A percentile compares a stretch with the other conserved stretches of the same genome.
phyloP scores from a whole-genome alignment of 2,113 vertebrate species.

The Cacatua alba region DNA sequence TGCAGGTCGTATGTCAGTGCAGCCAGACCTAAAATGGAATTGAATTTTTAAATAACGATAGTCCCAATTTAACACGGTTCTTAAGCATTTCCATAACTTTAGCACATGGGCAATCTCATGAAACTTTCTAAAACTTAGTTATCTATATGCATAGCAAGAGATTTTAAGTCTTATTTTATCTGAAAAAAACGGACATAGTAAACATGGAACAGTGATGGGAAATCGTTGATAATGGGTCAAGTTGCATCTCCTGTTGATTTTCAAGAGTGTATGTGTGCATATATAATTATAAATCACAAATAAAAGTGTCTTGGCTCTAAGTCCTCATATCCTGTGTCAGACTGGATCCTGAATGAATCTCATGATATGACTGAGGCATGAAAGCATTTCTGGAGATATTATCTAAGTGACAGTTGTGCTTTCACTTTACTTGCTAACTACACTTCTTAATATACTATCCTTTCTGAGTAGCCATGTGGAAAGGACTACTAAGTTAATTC shows the following conservation, averaged over 20 bases:
- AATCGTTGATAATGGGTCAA: neutral
- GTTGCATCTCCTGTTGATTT: constrained; percentile 18
- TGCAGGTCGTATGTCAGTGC: neutral
- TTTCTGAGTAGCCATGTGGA: neutral
- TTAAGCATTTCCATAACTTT: neutral
- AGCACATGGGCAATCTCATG: neutral
- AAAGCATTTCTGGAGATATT: constrained; percentile 41
- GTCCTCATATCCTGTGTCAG: constrained; percentile 33
- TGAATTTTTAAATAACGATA: neutral
- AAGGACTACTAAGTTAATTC: neutral
- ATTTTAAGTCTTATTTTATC: neutral
- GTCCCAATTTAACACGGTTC: neutral
- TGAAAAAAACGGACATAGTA: neutral
- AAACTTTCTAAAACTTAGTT: neutral
- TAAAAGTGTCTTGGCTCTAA: constrained; percentile 36
- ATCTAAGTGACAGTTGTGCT: constrained; percentile 30
- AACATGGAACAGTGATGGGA: neutral
- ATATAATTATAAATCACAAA: constrained; percentile 51
- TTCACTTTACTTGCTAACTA: constrained; percentile 14
- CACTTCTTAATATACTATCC: neutral
- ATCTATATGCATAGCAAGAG: neutral
- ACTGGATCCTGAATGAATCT: constrained; percentile 36
- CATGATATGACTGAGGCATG: constrained; percentile 26
- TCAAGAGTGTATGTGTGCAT: neutral
- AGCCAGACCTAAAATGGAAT: constrained; percentile 41